Conservation (phyloP, 2,113 vertebrate species). For the Mastomys natalensis region DNA sequence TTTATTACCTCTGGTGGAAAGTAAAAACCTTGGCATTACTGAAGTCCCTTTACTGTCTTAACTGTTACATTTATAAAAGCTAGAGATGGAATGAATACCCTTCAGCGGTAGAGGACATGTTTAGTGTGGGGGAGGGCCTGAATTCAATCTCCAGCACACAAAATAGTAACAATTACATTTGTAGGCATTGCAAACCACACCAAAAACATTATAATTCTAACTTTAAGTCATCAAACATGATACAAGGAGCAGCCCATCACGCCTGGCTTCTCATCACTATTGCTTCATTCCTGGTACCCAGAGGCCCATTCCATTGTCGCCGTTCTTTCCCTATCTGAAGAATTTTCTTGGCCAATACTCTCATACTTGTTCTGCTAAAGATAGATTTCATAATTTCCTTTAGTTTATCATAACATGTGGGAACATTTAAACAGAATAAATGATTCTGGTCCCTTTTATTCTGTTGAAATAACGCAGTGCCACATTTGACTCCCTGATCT, state of each 20-base stretch:
- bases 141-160: neutral
- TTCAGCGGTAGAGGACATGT: neutral
- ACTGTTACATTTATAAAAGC: too few species aligned
- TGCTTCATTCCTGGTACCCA: neutral
- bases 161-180: neutral
- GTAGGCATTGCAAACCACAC: neutral
- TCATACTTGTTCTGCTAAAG: neutral
- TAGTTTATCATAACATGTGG: neutral
- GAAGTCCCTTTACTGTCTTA: neutral
- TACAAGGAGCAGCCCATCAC: neutral
- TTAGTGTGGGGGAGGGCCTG: neutral
- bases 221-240: neutral
- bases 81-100: neutral
- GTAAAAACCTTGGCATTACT: neutral
- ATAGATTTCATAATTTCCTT: neutral
- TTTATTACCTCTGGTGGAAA: neutral
- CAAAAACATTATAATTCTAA: neutral
- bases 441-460: neutral
- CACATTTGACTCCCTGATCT: neutral
- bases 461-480: neutral
- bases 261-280: neutral
- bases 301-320: neutral
- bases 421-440: neutral
- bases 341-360: neutral
- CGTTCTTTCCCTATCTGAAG: neutral